Conservation (phyloP, 2,888 invertebrate species). For the Euzophera pinguis region DNA sequence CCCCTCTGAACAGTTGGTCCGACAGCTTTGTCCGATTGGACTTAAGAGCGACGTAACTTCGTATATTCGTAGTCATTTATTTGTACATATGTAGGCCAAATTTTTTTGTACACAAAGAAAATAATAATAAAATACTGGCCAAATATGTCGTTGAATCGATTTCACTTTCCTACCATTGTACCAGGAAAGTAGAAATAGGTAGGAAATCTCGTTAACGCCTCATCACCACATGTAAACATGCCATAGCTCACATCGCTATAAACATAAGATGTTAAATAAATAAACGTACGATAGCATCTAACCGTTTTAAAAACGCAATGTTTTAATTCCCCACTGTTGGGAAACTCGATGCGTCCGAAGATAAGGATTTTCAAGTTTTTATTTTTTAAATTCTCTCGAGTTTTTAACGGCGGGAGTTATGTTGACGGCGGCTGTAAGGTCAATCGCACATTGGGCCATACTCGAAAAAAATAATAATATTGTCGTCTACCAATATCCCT, state of each 20-base stretch:
- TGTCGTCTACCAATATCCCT: too few relatives aligned
- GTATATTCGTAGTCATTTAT: too few relatives aligned
- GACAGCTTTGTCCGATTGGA: too few relatives aligned
- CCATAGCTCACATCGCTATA: conserved; percentile 8
- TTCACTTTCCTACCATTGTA: too few relatives aligned
- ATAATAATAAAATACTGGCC: too few relatives aligned
- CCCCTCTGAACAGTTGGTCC: too few relatives aligned
- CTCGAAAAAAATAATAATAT: too few relatives aligned
- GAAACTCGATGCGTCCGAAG: conserved; percentile 49
- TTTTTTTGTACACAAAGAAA: too few relatives aligned
- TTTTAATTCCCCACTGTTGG: conserved; percentile 63
- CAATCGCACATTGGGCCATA: neutral
- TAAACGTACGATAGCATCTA: conserved; percentile 41
- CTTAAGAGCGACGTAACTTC: too few relatives aligned
- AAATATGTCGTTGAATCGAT: too few relatives aligned
- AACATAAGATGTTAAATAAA: conserved; percentile 44
- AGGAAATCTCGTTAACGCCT: neutral
- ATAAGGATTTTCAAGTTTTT: conserved; percentile 38
- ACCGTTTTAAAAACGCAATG: conserved; percentile 61
- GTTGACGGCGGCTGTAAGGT: conserved; percentile 29
- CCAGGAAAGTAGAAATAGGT: neutral
- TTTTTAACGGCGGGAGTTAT: conserved; percentile 44
- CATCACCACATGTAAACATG: neutral
- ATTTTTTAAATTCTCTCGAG: conserved; percentile 31
- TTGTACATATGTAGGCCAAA: too few relatives aligned